A percentile compares a stretch with the other conserved stretches of the same genome.
These are phyloP conservation scores for Ostrea denselamellosa DNA, from an alignment of 1,140 invertebrate species.

Conservation along the genomic window DNA sequence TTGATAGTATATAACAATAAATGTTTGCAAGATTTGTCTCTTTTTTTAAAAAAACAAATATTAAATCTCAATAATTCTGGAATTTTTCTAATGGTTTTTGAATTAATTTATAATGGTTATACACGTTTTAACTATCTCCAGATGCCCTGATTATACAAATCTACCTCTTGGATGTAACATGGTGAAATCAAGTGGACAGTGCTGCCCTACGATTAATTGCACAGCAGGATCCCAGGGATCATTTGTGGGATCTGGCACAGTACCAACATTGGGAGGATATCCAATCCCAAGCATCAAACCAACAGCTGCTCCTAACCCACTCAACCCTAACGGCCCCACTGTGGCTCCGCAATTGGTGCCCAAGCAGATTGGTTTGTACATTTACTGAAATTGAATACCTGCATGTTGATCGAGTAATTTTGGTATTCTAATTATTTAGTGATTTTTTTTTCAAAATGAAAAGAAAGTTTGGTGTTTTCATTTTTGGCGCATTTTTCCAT, in stretches of 20 bases:
- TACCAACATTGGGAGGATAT: slow-evolving; percentile 51
- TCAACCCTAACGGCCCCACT: not conserved
- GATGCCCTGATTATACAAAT: slow-evolving; percentile 70
- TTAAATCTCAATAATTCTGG: no score
- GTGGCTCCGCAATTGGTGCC: slow-evolving; percentile 39
- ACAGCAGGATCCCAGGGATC: slow-evolving; percentile 53
- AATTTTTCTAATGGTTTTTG: slow-evolving; percentile 5
- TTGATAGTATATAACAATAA: no score
- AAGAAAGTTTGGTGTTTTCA: no score
- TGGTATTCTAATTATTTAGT: no score
- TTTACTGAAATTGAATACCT: not conserved
- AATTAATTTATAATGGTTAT: not conserved
- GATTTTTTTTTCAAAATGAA: no score
- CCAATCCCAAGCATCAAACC: slow-evolving; percentile 52
- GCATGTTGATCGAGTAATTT: no score
- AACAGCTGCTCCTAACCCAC: slow-evolving; percentile 46
- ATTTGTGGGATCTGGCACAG: slow-evolving; percentile 64
- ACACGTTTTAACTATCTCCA: slow-evolving; percentile 23
- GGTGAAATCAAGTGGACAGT: slow-evolving; percentile 63
- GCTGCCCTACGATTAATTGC: slow-evolving; percentile 67
- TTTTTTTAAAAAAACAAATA: no score
- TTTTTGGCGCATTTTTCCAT: no score
- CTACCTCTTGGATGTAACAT: slow-evolving; percentile 64
- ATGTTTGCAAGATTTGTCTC: no score
- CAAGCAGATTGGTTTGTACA: slow-evolving; percentile 47